Percentiles rank a stretch among this genome's conserved stretches.
Evolutionary conservation across 2,797 vertebrate genomes (phyloP).

Genomic region (Oryzias dopingdopingensis): DNA sequence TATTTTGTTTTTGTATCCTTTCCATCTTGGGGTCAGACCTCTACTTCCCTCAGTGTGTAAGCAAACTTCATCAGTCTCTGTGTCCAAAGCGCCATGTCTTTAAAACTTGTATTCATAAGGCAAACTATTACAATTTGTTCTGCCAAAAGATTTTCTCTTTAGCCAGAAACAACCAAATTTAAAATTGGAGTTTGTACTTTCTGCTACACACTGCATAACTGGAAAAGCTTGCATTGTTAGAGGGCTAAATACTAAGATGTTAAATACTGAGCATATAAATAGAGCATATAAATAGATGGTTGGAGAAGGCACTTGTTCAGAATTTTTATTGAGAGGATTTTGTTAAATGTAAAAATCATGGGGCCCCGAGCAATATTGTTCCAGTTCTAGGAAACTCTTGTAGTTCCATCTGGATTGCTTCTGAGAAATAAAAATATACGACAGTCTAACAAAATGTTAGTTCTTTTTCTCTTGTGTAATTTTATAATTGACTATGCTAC

Average conservation of each 20-base stretch:
- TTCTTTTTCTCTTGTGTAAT: conserved; percentile 36
- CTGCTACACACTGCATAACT: conserved; percentile 57
- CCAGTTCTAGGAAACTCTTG: conserved; percentile 26
- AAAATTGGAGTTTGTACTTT: conserved; percentile 58
- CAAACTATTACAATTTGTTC: conserved; percentile 72
- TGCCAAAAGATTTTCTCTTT: conserved; percentile 66
- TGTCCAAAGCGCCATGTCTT: conserved; percentile 57
- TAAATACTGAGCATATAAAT: too few species aligned
- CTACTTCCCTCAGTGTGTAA: conserved; percentile 50
- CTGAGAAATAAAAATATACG: conserved; percentile 38
- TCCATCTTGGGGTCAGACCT: conserved; percentile 34
- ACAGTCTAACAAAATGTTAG: conserved; percentile 18
- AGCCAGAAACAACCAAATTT: conserved; percentile 68
- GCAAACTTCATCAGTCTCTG: conserved; percentile 42
- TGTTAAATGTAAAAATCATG: conserved; percentile 39
- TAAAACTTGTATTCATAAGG: conserved; percentile 63
- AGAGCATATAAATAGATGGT: conserved; percentile 45
- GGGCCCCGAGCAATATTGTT: conserved; percentile 29
- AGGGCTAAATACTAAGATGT: conserved; percentile 27
- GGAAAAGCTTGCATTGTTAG: conserved; percentile 51
- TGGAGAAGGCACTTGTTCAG: conserved; percentile 41
- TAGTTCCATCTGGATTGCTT: conserved; percentile 37
- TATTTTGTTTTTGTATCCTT: conserved; percentile 22
- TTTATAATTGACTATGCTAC: conserved; percentile 24
- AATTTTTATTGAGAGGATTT: conserved; percentile 47